phyloP scores from a whole-genome alignment of 2,888 invertebrate genomes.

The Agelastica alni region DNA sequence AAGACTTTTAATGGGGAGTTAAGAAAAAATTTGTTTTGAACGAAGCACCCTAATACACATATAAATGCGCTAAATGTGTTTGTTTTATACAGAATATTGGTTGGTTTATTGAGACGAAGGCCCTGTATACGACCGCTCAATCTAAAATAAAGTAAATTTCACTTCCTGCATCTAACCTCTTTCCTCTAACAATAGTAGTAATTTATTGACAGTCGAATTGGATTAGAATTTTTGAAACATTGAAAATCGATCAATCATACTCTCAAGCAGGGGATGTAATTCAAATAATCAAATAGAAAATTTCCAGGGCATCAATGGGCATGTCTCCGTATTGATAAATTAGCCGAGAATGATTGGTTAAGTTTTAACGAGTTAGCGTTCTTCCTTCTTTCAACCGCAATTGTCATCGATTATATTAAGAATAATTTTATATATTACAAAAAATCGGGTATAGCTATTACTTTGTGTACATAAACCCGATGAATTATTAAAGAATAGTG shows the following conservation, averaged over 20 bases:
- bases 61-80: too few species aligned
- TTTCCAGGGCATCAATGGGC: conserved; percentile 45
- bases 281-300: conserved; percentile 49
- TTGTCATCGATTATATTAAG: background rate
- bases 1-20: too few species aligned
- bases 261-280: conserved; percentile 35
- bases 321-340: conserved; percentile 51
- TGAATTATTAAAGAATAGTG: too few species aligned
- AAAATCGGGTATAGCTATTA: too few species aligned
- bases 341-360: conserved; percentile 49
- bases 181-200: conserved; percentile 35
- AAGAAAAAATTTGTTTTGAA: too few species aligned
- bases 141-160: conserved; percentile 1
- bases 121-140: too few species aligned
- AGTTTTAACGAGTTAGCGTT: conserved; percentile 45
- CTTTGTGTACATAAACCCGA: too few species aligned
- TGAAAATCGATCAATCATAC: conserved; percentile 52
- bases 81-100: too few species aligned
- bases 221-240: conserved; percentile 43
- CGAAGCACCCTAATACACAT: too few species aligned
- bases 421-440: too few species aligned
- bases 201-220: conserved; percentile 38
- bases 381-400: background rate
- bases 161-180: conserved; percentile 27
- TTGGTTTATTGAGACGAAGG: too few species aligned